Conservation (phyloP, 1,140 invertebrate species). For the Araneus ventricosus region DNA sequence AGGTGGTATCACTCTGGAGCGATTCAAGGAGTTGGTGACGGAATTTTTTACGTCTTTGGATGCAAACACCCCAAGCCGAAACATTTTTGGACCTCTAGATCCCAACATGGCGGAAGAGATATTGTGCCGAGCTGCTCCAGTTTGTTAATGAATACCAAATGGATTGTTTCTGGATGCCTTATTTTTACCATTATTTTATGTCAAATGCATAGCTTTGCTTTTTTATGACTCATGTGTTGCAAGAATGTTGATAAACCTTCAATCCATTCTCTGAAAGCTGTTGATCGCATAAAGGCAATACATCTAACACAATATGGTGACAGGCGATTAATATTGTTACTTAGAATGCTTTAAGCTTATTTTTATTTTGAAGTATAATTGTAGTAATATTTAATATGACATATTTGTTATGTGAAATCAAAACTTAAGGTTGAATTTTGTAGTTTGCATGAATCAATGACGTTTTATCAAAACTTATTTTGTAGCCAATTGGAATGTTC, state of each 20-base stretch:
- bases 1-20: slow-evolving; percentile 72
- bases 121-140: slow-evolving; percentile 60
- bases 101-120: slow-evolving; percentile 74
- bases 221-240: neutral
- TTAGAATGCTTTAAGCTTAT: neutral
- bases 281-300: neutral
- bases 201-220: neutral
- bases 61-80: slow-evolving; percentile 71
- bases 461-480: neutral
- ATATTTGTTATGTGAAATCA: no score
- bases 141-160: neutral
- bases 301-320: neutral
- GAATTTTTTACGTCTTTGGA: slow-evolving; percentile 76
- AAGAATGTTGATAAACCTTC: no score
- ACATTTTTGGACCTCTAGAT: slow-evolving; percentile 75
- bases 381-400: no score
- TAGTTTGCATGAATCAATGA: neutral
- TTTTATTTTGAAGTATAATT: neutral
- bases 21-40: slow-evolving; percentile 72
- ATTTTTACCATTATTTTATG: neutral
- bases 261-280: no score
- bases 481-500: neutral
- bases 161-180: neutral
- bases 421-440: neutral
- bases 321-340: neutral